Conservation (phyloP, 2,888 invertebrate genomes). For the Drosophila stalkeri region DNA sequence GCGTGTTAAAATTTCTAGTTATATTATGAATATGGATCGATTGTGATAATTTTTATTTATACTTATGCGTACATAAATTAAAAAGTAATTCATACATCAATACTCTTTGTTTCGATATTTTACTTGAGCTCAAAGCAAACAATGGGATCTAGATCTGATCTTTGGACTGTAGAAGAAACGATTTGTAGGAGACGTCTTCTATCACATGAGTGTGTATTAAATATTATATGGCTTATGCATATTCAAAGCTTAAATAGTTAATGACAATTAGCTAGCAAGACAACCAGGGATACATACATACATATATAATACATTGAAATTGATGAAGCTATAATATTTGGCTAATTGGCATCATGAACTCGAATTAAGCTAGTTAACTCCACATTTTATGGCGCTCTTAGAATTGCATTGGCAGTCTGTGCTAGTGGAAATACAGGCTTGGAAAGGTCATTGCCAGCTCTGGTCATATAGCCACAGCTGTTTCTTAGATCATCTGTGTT, state of each 20-base stretch:
- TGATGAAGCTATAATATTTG: neutral
- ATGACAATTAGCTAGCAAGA: neutral
- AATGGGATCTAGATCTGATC: neutral
- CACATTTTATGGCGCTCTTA: constrained; percentile 7
- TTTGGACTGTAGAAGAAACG: neutral
- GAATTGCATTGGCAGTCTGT: constrained; percentile 49
- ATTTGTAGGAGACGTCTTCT: neutral
- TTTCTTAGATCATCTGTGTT: constrained; percentile 91
- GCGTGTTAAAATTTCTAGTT: constrained; percentile 66
- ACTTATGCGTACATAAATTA: constrained; percentile 54
- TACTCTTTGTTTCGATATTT: neutral
- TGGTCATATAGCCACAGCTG: constrained; percentile 84
- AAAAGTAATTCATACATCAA: constrained; percentile 14
- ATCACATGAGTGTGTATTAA: neutral
- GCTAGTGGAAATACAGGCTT: constrained; percentile 78
- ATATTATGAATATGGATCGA: constrained; percentile 74
- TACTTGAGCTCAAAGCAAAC: neutral
- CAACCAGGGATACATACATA: neutral
- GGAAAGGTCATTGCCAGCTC: constrained; percentile 3
- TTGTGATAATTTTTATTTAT: constrained; percentile 80
- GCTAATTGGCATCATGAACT: neutral
- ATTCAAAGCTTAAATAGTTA: neutral
- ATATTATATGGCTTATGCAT: neutral
- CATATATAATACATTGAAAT: neutral
- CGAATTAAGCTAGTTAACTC: neutral